phyloP scores from a whole-genome alignment of 1,140 invertebrate species.

The Lepidotrigona ventralis region DNA sequence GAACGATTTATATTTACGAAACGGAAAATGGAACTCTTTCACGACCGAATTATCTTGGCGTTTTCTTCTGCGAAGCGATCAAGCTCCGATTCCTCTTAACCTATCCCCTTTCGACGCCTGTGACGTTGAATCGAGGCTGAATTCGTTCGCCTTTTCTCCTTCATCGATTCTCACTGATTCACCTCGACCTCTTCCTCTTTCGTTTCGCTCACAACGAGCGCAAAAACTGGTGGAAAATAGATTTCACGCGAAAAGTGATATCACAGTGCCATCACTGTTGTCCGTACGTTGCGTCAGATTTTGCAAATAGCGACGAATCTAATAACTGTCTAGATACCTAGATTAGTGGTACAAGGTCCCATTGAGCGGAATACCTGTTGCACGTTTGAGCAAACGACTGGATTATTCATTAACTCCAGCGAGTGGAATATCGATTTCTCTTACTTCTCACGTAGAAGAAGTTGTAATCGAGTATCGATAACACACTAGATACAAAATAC shows the following conservation, averaged over 20 bases:
- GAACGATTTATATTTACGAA: background rate
- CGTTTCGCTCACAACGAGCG: slow-evolving; percentile 19
- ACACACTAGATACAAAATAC: too few species aligned
- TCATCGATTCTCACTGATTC: slow-evolving; percentile 44
- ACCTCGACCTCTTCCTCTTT: too few species aligned
- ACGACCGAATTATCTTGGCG: background rate
- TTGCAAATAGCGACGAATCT: slow-evolving; percentile 22
- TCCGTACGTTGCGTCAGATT: slow-evolving; percentile 13
- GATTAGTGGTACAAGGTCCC: background rate
- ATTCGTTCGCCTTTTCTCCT: slow-evolving; percentile 26
- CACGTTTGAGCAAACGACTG: background rate
- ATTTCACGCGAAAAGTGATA: slow-evolving; percentile 41
- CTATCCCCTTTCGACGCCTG: background rate
- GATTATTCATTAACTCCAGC: too few species aligned
- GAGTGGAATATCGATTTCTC: too few species aligned
- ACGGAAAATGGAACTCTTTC: background rate
- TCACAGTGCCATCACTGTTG: background rate
- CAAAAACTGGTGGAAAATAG: slow-evolving; percentile 28
- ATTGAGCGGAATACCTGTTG: background rate
- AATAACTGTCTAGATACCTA: background rate
- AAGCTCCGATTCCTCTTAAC: background rate
- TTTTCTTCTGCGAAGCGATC: background rate
- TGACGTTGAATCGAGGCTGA: slow-evolving; percentile 35
- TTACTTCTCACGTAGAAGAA: too few species aligned
- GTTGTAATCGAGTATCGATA: too few species aligned